phyloP scores from a whole-genome alignment of 1,140 invertebrate genomes.

The Cheumatopsyche charites region DNA sequence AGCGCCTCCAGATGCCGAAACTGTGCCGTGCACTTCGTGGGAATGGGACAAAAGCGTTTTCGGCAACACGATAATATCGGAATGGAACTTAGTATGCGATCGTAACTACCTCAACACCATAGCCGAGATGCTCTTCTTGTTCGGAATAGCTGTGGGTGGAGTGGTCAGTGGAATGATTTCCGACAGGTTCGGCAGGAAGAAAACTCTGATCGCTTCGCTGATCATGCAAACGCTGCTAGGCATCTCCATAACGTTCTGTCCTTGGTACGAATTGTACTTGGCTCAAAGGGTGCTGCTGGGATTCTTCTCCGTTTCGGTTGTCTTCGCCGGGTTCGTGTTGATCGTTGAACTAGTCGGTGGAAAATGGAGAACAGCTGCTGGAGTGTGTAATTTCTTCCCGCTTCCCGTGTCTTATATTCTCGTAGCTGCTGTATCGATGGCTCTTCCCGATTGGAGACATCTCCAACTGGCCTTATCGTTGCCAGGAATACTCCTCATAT shows the following conservation, averaged over 20 bases:
- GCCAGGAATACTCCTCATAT: constrained; percentile 70
- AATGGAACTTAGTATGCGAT: constrained; percentile 72
- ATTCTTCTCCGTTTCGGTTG: constrained; percentile 73
- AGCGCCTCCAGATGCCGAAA: constrained; percentile 11
- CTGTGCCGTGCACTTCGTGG: constrained; percentile 67
- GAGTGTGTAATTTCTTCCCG: constrained; percentile 75
- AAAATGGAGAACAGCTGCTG: constrained; percentile 74
- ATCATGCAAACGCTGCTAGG: constrained; percentile 70
- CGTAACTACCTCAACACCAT: constrained; percentile 66
- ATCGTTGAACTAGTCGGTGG: constrained; percentile 75
- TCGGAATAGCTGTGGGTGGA: constrained; percentile 72
- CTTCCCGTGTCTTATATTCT: constrained; percentile 74
- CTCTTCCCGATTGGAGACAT: constrained; percentile 73
- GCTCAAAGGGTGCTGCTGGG: constrained; percentile 67
- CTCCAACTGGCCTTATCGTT: constrained; percentile 75
- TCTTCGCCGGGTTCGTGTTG: constrained; percentile 74
- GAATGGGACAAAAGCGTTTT: constrained; percentile 68
- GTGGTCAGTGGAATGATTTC: constrained; percentile 73
- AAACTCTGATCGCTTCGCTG: constrained; percentile 72
- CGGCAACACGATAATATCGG: constrained; percentile 67
- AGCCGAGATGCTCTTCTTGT: constrained; percentile 72
- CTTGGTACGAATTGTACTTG: constrained; percentile 70
- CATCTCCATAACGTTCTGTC: constrained; percentile 66
- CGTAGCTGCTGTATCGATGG: constrained; percentile 73
- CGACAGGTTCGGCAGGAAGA: constrained; percentile 79